Base-by-base conservation (phyloP, 92 coral and sea anemone species). In the Scolanthus callimorphus region DNA sequence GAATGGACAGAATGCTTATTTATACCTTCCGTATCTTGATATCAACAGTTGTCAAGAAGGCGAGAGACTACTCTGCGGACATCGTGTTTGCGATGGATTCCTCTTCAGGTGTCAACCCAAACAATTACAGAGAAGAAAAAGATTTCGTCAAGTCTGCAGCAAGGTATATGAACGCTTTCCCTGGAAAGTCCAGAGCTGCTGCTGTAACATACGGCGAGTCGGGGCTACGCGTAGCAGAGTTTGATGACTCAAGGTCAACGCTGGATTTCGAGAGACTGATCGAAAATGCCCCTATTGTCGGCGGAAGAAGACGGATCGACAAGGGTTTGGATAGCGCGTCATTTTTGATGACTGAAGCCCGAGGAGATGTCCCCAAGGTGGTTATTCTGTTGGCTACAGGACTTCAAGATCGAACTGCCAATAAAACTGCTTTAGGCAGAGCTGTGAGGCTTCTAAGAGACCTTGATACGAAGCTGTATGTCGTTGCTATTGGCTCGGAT, bases 11-110 rank as follows among this genome's bases (percentile, higher is more conserved):
- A n/a, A n/a, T n/a, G n/a, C n/a, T n/a, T n/a, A n/a, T n/a, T n/a
- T n/a, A n/a, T n/a, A n/a, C n/a, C n/a, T n/a, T n/a, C n/a, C n/a
- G n/a, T n/a, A n/a, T n/a, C n/a, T n/a, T n/a, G n/a, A n/a, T n/a
- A n/a, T n/a, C 39, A 30, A 19, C 39, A 65, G 71, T 65, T 20
- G 31, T 51, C 51, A 34, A 39, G 17, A 11, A 28, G 11, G 8
- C 17, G 15, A 51, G 52, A 17, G 15, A 50, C 47, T 65, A 65
- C 60, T 27, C 21, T 24, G 41, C 94, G 25, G 91, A 85, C 63
- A 57, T 85, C 15, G 83, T 85, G 0, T 74, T 85, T 43, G 31
- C 74, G 10, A 57, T 85, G 71, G 91, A 85, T 60, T 79, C 91
- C 24, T 85, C 91, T 3, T 30, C 59, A 22, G 69, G 62, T 2